A percentile compares a stretch with the other conserved stretches of the same genome.
These are phyloP conservation scores for Panurus biarmicus DNA, from an alignment of 2,113 vertebrate species.

Conservation along the genomic window DNA sequence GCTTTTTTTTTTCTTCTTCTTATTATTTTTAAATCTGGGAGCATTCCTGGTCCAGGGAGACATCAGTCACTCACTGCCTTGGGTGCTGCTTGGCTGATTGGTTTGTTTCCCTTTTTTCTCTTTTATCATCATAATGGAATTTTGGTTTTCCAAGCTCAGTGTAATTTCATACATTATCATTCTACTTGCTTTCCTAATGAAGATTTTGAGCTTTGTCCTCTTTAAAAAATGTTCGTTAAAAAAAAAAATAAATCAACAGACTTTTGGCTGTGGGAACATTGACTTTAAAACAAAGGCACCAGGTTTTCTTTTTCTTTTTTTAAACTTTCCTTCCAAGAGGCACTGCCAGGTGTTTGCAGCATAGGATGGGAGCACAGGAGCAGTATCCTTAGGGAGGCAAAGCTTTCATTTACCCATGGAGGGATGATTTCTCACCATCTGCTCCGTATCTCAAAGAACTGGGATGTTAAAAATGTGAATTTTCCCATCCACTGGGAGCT, in stretches of 20 bases:
- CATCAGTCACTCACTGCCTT: background rate
- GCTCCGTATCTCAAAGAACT: constrained; percentile 25
- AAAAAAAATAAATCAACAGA: too few relatives aligned
- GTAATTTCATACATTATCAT: background rate
- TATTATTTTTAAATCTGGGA: too few relatives aligned
- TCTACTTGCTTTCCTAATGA: background rate
- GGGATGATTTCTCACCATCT: constrained; percentile 51
- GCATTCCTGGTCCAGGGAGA: background rate
- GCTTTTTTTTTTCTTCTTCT: background rate
- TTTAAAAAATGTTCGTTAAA: background rate
- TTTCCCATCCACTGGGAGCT: background rate
- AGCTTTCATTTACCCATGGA: constrained; percentile 25
- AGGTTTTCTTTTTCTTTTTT: background rate
- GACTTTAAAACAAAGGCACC: background rate
- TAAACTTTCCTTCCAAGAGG: background rate
- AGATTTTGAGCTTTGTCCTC: background rate
- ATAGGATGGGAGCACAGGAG: background rate
- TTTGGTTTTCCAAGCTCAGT: background rate
- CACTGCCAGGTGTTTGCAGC: constrained; percentile 37
- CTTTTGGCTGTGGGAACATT: background rate
- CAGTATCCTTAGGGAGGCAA: background rate
- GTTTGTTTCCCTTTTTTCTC: background rate
- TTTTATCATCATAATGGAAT: background rate
- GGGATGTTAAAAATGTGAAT: constrained; percentile 29
- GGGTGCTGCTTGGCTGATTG: background rate